phyloP scores from a whole-genome alignment of 2,888 invertebrate genomes.

The Mantis religiosa region DNA sequence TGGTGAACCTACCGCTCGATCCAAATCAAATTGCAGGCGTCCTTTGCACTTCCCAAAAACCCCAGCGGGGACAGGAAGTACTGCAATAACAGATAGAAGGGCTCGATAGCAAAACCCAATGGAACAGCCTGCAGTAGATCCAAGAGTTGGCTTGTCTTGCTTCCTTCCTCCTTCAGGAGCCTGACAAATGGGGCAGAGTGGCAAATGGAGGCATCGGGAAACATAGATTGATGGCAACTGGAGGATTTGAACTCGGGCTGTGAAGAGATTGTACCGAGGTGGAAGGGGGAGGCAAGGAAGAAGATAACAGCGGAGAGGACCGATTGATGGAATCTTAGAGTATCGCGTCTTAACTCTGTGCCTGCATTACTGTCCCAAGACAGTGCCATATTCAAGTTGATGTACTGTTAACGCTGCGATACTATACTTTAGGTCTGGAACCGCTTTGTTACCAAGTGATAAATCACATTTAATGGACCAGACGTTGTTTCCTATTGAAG shows the following conservation, averaged over 20 bases:
- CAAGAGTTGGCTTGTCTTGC: neutral
- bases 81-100: conserved; percentile 7
- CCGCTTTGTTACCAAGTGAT: no score
- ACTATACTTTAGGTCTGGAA: neutral
- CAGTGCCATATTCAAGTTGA: neutral
- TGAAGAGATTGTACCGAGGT: neutral
- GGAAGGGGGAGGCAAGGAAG: neutral
- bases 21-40: neutral
- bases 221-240: conserved; percentile 24
- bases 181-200: conserved; percentile 14
- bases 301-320: neutral
- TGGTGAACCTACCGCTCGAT: neutral
- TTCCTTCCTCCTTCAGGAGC: neutral
- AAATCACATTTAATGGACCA: no score
- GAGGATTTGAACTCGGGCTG: conserved; percentile 9
- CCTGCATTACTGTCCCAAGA: neutral
- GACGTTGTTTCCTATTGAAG: no score
- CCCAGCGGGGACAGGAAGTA: neutral
- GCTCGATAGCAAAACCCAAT: conserved; percentile 5
- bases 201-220: conserved; percentile 23
- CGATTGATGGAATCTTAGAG: conserved; percentile 15
- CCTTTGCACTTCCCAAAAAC: neutral
- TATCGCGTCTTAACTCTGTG: conserved; percentile 1
- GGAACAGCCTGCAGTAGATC: neutral
- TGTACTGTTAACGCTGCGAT: neutral